phyloP scores from a whole-genome alignment of 2,797 vertebrate species.

The Amphiprion clarkii region DNA sequence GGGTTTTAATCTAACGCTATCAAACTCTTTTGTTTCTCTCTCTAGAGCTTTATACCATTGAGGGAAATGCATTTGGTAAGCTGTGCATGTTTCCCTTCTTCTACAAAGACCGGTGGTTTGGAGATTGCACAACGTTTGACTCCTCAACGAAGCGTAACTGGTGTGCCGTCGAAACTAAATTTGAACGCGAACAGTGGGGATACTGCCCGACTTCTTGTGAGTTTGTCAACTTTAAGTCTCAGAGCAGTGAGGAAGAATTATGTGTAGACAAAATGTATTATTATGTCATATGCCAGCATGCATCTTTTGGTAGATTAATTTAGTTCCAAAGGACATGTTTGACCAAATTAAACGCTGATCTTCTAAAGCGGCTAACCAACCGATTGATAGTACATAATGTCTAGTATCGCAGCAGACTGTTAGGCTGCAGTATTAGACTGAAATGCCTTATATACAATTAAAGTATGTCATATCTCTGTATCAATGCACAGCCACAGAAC shows the following conservation, averaged over 20 bases:
- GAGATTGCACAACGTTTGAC: constrained; percentile 88
- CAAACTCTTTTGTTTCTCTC: constrained; percentile 2
- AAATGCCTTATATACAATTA: not conserved
- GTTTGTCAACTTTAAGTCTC: constrained; percentile 49
- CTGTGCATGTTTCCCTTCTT: constrained; percentile 94
- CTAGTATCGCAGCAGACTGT: not conserved
- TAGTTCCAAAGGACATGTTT: not conserved
- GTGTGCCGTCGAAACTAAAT: constrained; percentile 89
- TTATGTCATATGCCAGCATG: not conserved
- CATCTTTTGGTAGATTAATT: not conserved
- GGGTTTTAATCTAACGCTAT: not conserved
- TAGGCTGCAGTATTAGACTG: not conserved
- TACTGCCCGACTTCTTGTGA: constrained; percentile 91
- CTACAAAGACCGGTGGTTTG: constrained; percentile 89
- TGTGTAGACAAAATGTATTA: not conserved
- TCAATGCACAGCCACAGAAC: constrained; percentile 77
- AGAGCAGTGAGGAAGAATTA: not conserved
- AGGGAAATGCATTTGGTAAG: constrained; percentile 90
- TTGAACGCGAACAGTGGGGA: constrained; percentile 87
- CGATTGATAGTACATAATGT: not conserved
- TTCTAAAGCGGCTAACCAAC: not conserved
- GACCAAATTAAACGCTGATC: not conserved
- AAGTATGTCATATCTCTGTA: constrained; percentile 8
- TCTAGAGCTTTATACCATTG: constrained; percentile 89
- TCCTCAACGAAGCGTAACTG: constrained; percentile 83